These are phyloP conservation scores for Diadema setosum DNA, from an alignment of 35 echinoderm and acorn worm species.

Conservation along the genomic window DNA sequence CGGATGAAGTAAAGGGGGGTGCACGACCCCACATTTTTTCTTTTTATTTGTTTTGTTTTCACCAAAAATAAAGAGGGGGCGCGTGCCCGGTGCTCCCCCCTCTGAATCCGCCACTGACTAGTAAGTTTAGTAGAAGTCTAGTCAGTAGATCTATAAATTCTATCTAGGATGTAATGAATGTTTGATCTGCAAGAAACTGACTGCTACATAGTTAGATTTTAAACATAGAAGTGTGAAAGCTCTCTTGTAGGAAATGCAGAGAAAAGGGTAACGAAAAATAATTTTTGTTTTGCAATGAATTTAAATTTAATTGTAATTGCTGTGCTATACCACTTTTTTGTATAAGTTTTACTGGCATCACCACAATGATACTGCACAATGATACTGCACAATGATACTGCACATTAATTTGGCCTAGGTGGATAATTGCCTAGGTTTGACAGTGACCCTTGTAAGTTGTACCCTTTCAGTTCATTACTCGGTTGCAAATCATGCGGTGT, in stretches of 20 bases:
- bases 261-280: background rate
- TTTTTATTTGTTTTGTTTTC: background rate
- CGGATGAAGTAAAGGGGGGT: background rate
- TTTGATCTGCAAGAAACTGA: background rate
- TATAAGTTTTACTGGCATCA: too few species aligned
- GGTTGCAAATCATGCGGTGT: too few species aligned
- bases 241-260: background rate
- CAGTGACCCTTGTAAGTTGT: too few species aligned
- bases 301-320: background rate
- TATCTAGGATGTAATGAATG: background rate
- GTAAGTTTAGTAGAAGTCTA: background rate
- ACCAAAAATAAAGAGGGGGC: too few species aligned
- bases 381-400: too few species aligned
- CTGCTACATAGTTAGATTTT: background rate
- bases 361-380: too few species aligned
- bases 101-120: background rate
- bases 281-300: background rate
- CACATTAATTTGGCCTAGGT: too few species aligned
- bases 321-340: too few species aligned
- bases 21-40: background rate
- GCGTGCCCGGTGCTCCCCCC: too few species aligned
- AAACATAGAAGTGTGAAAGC: background rate
- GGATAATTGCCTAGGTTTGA: too few species aligned
- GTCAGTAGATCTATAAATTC: background rate
- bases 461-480: too few species aligned